Base-by-base conservation (phyloP, 1,140 invertebrate genomes). In the Propsilocerus akamusi region DNA sequence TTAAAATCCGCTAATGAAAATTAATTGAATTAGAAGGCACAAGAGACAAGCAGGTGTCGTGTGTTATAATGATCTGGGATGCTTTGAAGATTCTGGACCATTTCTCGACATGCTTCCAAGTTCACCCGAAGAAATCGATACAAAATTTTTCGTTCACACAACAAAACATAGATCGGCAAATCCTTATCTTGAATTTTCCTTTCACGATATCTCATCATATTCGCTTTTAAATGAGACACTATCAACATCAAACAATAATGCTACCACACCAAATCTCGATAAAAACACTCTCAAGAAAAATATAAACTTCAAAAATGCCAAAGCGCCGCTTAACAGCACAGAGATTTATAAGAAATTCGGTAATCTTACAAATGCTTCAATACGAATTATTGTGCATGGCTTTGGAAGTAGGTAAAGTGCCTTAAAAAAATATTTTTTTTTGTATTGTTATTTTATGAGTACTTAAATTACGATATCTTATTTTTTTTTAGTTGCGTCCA, bases 301-400 rank as follows among this genome's bases (percentile, higher is more conserved):
- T n/a, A n/a, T n/a, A n/a, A n/a, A n/a, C n/a, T n/a, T n/a, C n/a
- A n/a, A 20, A 5, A 41, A 41, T 41, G 34, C 22, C 5, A 41
- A 20, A 41, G 17, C 34, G 14, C 22, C 34, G n/a, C 14, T 6
- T 17, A 41, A 41, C 6, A 30, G n/a, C 14, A 41, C 17, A 41
- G 22, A 41, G 14, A 20, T 41, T 20, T 41, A 41, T 41, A n/a
- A 17, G 22, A n/a, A 17, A 6, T 41, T 41, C 14, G 34, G 34
- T 20, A 17, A 41, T 17, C 5, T 41, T 5, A 41, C 12, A 5
- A 20, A n/a, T 41, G 14, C 34, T n/a, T 81, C 85, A 0, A 85
- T 86, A 12, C 87, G 92, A 63, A 77, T 97, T 22, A 86, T 97
- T 52, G 86, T 95, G 0, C 93, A 97, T 58, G 93, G 93, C 4